A percentile compares a stretch with the other conserved stretches of the same genome.
phyloP scores from a whole-genome alignment of 2,113 vertebrate genomes.

The Sinocyclocheilus anophthalmus region DNA sequence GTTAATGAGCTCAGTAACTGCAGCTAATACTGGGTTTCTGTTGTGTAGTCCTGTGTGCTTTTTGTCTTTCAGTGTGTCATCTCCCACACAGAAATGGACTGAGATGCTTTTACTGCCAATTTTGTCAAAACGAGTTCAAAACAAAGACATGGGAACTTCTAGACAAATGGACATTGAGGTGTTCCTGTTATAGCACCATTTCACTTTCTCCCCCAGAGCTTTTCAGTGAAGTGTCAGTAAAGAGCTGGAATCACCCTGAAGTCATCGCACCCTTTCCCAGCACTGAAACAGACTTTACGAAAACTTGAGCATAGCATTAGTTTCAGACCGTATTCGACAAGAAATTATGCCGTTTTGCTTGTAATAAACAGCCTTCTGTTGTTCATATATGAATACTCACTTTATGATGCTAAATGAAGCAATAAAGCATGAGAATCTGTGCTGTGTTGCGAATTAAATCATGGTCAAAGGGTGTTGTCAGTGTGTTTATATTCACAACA shows the following conservation, averaged over 20 bases:
- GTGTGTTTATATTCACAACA: neutral
- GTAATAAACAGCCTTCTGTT: neutral
- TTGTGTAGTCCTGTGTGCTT: neutral
- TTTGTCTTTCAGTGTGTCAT: slow-evolving; percentile 17
- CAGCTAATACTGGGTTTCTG: neutral
- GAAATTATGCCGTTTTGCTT: neutral
- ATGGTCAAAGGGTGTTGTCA: neutral
- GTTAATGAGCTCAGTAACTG: neutral
- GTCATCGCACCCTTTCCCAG: neutral
- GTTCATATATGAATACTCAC: neutral
- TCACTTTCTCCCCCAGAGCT: neutral
- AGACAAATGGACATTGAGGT: neutral
- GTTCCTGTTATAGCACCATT: neutral
- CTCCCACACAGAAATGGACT: slow-evolving; percentile 37
- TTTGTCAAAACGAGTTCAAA: slow-evolving; percentile 15
- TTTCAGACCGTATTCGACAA: neutral
- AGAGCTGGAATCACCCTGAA: neutral
- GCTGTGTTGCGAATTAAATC: neutral
- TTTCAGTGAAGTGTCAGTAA: neutral
- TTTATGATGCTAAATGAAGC: neutral
- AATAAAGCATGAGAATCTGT: neutral
- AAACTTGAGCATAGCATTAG: neutral
- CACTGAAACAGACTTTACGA: neutral
- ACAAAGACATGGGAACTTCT: slow-evolving; percentile 9
- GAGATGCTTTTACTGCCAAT: slow-evolving; percentile 34